phyloP scores from a whole-genome alignment of 1,140 invertebrate genomes.

The Tenebrio molitor region DNA sequence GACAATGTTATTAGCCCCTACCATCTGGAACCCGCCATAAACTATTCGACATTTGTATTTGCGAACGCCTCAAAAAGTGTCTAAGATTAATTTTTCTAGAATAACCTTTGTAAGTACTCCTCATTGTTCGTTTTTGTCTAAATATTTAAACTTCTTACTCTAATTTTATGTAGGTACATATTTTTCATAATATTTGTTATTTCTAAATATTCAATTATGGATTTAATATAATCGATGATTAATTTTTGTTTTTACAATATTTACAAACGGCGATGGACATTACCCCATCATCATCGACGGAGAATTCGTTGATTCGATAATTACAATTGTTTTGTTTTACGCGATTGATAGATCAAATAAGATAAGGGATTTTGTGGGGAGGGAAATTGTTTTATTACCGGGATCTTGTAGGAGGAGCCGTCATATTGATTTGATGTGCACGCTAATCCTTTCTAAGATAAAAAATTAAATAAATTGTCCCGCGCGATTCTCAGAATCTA shows the following conservation, averaged over 20 bases:
- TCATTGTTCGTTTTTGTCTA: background rate
- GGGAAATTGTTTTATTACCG: slow-evolving; percentile 26
- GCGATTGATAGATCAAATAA: slow-evolving; percentile 14
- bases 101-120: background rate
- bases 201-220: no score
- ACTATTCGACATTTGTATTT: no score
- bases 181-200: no score
- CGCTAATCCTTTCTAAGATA: slow-evolving; percentile 25
- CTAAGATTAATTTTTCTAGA: background rate
- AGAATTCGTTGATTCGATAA: background rate
- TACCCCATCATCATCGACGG: no score
- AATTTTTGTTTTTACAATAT: no score
- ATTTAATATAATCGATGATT: no score
- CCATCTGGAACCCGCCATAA: no score
- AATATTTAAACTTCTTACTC: no score
- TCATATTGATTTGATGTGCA: slow-evolving; percentile 26
- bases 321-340: slow-evolving; percentile 19
- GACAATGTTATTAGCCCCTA: background rate
- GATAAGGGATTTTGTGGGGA: slow-evolving; percentile 29
- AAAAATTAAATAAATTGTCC: slow-evolving; percentile 32
- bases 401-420: background rate
- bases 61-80: no score
- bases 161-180: no score
- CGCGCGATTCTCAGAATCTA: background rate
- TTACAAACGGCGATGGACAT: no score